Evolutionary conservation across 2,113 vertebrate genomes (phyloP).

Genomic region (Phylloscopus whistleri): DNA sequence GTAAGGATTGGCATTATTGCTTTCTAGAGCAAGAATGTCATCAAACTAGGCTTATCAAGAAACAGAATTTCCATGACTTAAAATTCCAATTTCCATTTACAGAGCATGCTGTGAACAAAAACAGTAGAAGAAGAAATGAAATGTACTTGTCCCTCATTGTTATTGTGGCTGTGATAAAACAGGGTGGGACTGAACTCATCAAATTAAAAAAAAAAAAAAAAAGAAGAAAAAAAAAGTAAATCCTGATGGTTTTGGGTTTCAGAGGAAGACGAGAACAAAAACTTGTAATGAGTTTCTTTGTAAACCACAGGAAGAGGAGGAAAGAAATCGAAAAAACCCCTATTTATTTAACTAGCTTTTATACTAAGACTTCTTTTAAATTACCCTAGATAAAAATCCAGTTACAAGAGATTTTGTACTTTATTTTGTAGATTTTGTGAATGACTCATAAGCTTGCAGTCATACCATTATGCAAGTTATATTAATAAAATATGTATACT

Average conservation of each 20-base stretch:
- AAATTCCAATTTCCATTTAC: not conserved
- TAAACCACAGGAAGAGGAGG: not conserved
- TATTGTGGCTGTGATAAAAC: not conserved
- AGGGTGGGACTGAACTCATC: not conserved
- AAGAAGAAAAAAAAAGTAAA: not conserved
- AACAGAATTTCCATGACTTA: not conserved
- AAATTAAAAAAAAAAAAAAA: not conserved
- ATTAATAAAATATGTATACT: constrained; percentile 13
- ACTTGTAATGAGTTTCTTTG: not conserved
- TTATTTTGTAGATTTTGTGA: constrained; percentile 7
- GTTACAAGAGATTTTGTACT: not conserved
- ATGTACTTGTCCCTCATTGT: rapidly evolving
- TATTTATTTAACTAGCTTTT: not conserved
- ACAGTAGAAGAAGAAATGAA: not conserved
- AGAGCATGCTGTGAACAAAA: not conserved
- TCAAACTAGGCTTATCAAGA: not conserved
- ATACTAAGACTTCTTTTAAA: not conserved
- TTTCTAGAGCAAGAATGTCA: not conserved
- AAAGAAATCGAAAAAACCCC: not conserved
- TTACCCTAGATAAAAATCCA: not conserved
- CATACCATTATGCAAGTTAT: not conserved
- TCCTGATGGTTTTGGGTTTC: not conserved
- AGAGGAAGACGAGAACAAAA: not conserved
- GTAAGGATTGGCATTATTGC: not conserved
- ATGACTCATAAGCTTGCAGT: constrained; percentile 30